A percentile compares a stretch with the other conserved stretches of the same genome.
Evolutionary conservation across 2,113 vertebrate genomes (phyloP).

Genomic region (Puntigrus tetrazona): DNA sequence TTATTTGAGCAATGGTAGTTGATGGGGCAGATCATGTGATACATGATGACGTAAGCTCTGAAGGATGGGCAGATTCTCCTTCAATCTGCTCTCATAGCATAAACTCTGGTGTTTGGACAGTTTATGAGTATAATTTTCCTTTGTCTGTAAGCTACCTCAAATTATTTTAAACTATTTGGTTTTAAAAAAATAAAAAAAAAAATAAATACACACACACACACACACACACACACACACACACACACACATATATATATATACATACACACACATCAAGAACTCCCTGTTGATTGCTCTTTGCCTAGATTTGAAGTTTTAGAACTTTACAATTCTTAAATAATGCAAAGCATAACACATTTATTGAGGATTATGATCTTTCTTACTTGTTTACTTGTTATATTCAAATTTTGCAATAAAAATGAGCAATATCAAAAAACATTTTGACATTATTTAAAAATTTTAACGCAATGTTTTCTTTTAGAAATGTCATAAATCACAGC

Average conservation of each 20-base stretch:
- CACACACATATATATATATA: too few relatives aligned
- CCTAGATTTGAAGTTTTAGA: neutral
- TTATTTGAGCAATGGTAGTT: neutral
- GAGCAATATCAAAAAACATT: neutral
- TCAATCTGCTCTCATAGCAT: neutral
- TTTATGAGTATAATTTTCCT: neutral
- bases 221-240: too few relatives aligned
- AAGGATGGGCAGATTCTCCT: neutral
- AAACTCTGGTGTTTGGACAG: neutral
- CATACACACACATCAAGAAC: too few relatives aligned
- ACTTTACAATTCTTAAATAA: too few relatives aligned
- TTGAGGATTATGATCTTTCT: too few relatives aligned
- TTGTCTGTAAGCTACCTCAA: neutral
- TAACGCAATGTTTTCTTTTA: neutral
- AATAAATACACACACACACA: too few relatives aligned
- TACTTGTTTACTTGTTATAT: neutral
- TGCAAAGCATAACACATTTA: too few relatives aligned
- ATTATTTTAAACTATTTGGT: neutral
- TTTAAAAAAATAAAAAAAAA: too few relatives aligned
- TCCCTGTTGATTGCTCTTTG: neutral
- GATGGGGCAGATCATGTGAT: constrained; percentile 17
- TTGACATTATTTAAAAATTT: neutral
- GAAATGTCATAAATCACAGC: neutral
- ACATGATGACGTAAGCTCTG: neutral
- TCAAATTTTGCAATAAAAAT: neutral